These are phyloP conservation scores for Onthophagus taurus DNA, from an alignment of 1,140 invertebrate genomes.

Conservation along the genomic window DNA sequence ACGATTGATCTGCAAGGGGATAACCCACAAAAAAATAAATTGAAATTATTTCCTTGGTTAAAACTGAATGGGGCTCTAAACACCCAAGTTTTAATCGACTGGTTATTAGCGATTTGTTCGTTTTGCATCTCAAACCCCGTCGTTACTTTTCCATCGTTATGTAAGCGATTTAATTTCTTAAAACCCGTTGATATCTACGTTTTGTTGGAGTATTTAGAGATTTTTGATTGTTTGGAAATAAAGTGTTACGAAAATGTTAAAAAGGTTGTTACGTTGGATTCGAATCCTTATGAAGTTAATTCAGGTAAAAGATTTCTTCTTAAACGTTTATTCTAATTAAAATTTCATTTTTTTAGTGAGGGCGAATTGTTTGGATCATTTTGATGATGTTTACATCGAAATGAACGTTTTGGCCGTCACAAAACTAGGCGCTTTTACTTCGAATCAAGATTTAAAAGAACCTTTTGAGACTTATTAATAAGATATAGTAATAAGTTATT, in stretches of 20 bases:
- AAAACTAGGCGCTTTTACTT: neutral
- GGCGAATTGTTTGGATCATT: neutral
- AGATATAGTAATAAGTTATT: too few relatives aligned
- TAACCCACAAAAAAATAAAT: conserved; percentile 13
- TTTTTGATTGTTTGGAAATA: conserved; percentile 1
- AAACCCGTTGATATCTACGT: conserved; percentile 35
- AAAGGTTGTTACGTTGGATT: conserved; percentile 13
- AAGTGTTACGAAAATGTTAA: conserved; percentile 1
- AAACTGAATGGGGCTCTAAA: conserved; percentile 65
- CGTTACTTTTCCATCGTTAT: conserved; percentile 42
- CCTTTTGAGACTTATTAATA: too few relatives aligned
- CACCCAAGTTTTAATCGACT: conserved; percentile 54
- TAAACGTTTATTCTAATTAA: neutral
- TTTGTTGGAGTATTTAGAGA: conserved; percentile 23
- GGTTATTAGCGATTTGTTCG: conserved; percentile 55
- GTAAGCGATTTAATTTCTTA: conserved; percentile 42
- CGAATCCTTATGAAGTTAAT: conserved; percentile 22
- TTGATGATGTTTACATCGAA: conserved; percentile 7
- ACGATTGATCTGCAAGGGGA: conserved; percentile 13
- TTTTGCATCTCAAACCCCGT: conserved; percentile 54
- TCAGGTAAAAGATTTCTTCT: neutral
- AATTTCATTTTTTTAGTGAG: conserved; percentile 1
- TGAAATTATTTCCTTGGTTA: conserved; percentile 56
- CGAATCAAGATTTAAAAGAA: too few relatives aligned
- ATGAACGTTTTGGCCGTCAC: neutral